Base-by-base conservation (phyloP, 2,888 invertebrate genomes). In the Apotomis capreana region DNA sequence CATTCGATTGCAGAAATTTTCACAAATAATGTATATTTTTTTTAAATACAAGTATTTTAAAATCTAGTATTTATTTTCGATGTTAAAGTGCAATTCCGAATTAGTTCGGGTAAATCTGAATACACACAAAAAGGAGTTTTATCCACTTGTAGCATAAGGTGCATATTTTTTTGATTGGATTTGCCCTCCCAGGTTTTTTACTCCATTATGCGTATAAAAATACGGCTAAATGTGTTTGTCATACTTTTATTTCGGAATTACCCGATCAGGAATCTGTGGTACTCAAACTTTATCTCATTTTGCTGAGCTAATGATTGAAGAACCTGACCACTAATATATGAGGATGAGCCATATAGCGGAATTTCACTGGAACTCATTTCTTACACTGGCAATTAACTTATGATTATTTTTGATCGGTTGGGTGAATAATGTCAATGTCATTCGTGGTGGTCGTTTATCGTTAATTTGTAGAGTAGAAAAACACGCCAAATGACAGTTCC, bases 201-300 rank as follows among this genome's bases (percentile, higher is more conserved):
- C 54, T 55, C 54, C 15, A 26, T 55, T 55, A 15, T 12, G 54
- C 54, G 1, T 58, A 58, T 37, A 58, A 5, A 36, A 58, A 37
- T 58, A 58, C 58, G 8, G 10, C 3, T 37, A 37, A 10, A 37
- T 37, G 37, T 58, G 58, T 8, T 58, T 58, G 40, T 40, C 58
- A 37, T 36, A 36, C 58, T 58, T 58, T 58, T 58, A 58, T 58
- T 58, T 58, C 58, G 58, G 58, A 58, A 58, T 36, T 58, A 58
- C 58, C 58, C 58, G 58, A 58, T 37, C 58, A 58, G 37, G 58
- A 58, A 37, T 58, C 37, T 36, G 58, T 37, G 58, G 58, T 37
- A 12, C 58, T 58, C 37, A 58, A 58, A 58, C 58, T 58, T 37
- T 37, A 58, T n/a, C n/a, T n/a, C n/a, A n/a, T n/a, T n/a, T n/a